These are phyloP conservation scores for Pollicipes pollicipes DNA, from an alignment of 1,140 invertebrate species.

Conservation along the genomic window DNA sequence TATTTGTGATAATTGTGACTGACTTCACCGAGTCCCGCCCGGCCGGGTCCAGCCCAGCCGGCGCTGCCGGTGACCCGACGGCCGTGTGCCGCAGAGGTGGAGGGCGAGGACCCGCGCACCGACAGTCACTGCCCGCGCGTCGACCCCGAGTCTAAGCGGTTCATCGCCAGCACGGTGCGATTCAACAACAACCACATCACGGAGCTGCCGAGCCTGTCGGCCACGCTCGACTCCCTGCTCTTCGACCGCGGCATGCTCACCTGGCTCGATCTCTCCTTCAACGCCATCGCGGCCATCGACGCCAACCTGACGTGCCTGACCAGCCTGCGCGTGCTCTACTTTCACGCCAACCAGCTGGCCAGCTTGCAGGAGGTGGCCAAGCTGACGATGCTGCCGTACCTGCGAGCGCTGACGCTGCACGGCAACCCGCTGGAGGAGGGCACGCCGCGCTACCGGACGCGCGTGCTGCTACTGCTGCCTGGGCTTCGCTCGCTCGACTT, in stretches of 20 bases:
- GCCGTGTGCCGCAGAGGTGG: background rate
- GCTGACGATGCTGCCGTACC: constrained; percentile 16
- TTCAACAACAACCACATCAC: constrained; percentile 22
- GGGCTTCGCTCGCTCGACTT: constrained; percentile 22
- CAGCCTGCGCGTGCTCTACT: constrained; percentile 22
- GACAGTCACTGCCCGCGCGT: background rate
- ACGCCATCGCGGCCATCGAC: constrained; percentile 19
- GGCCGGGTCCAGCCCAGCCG: no score
- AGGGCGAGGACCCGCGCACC: background rate
- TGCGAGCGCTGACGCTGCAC: constrained; percentile 22
- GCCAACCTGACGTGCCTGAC: constrained; percentile 20
- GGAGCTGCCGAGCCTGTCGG: constrained; percentile 15
- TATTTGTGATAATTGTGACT: no score
- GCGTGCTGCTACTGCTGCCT: constrained; percentile 17
- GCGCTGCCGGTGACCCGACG: no score
- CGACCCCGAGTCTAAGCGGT: constrained; percentile 9
- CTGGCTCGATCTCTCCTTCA: constrained; percentile 23
- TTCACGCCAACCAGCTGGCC: constrained; percentile 22
- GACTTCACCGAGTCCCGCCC: no score
- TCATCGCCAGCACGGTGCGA: constrained; percentile 16
- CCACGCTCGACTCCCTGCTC: constrained; percentile 14
- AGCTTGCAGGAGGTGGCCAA: constrained; percentile 15
- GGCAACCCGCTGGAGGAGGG: constrained; percentile 22
- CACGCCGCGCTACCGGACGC: constrained; percentile 17
- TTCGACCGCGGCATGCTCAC: constrained; percentile 12